Evolutionary conservation across 2,797 vertebrate genomes (phyloP).

Genomic region (Characodon lateralis): DNA sequence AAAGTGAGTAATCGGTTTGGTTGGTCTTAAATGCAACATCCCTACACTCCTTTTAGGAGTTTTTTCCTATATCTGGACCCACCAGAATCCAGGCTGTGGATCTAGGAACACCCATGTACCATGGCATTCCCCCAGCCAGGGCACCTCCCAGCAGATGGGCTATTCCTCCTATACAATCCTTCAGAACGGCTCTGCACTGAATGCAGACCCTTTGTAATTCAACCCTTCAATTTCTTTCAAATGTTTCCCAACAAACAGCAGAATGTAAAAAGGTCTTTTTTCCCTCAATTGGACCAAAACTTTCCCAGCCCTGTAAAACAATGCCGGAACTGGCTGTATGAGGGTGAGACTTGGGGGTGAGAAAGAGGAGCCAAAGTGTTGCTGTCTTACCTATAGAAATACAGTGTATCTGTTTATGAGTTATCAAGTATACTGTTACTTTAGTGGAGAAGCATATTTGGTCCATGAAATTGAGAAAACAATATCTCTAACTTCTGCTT

Average conservation of each 20-base stretch:
- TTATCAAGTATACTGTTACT: slow-evolving; percentile 41
- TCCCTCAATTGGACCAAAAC: slow-evolving; percentile 78
- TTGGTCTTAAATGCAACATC: slow-evolving; percentile 36
- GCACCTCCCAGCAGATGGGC: slow-evolving; percentile 76
- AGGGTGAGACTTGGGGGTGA: slow-evolving; percentile 61
- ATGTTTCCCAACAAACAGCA: slow-evolving; percentile 85
- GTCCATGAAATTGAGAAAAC: slow-evolving; percentile 17
- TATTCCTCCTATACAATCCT: slow-evolving; percentile 67
- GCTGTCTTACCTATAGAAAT: slow-evolving; percentile 80
- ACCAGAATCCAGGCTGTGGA: slow-evolving; percentile 55
- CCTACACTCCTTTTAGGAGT: slow-evolving; percentile 31
- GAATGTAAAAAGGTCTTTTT: slow-evolving; percentile 79
- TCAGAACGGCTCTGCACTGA: slow-evolving; percentile 67
- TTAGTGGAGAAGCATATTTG: slow-evolving; percentile 15
- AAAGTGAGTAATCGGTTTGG: background rate
- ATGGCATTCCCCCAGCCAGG: slow-evolving; percentile 60
- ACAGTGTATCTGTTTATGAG: slow-evolving; percentile 65
- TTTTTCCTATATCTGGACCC: slow-evolving; percentile 53
- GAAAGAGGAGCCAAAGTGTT: slow-evolving; percentile 70
- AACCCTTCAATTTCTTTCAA: slow-evolving; percentile 81
- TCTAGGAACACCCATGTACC: slow-evolving; percentile 38
- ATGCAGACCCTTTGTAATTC: slow-evolving; percentile 76
- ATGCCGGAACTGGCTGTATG: slow-evolving; percentile 70
- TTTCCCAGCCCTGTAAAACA: slow-evolving; percentile 83
- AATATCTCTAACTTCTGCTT: slow-evolving; percentile 8